Evolutionary conservation across 2,888 invertebrate genomes (phyloP), one percentile per base, ranked within the genome.

Genomic region (Masnerella sp.): DNA sequence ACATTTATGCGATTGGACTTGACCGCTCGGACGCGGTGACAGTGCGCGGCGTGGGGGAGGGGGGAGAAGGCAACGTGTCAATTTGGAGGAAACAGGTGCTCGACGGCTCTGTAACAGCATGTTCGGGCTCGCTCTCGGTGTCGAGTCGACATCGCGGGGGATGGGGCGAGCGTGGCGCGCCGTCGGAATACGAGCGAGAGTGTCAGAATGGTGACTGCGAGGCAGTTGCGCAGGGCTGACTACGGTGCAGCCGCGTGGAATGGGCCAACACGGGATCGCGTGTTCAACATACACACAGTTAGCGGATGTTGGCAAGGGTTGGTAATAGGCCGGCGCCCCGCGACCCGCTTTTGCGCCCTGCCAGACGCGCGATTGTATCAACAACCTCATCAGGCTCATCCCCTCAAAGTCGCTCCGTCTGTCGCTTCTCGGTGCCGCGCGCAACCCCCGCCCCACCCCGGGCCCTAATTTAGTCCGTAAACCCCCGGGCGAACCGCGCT

Each of bases 371-470:
- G 84, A 85, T 85, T 82, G 84, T 85, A 85, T 84, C 84, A 85
- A 85, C 85, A 85, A 82, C 81, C 83, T 85, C 85, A 84, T 85
- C 85, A 85, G 81, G 81, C 81, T 83, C 84, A 83, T 82, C 82
- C 82, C 74, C 64, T n/a, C 40, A 52, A 69, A 62, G 64, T 67
- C 73, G 59, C 76, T 61, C 75, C 34, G 42, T 56, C 68, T 58
- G 62, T 56, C 61, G 58, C 49, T 20, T 28, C 61, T 18, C 40
- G 47, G 17, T 32, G 12, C 70, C 74, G 38, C 17, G 36, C 56
- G n/a, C 11, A 38, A 22, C 15, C 47, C 22, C 14, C 40, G 14
- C 28, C 8, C 22, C 8, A 20, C 49, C 32, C 61, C 36, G 3
- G 3, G 22, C 25, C 17, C 40, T 38, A 61, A 61, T 69, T 61